Base-by-base conservation (phyloP, 2,113 vertebrate genomes). In the Amphiprion percula region DNA sequence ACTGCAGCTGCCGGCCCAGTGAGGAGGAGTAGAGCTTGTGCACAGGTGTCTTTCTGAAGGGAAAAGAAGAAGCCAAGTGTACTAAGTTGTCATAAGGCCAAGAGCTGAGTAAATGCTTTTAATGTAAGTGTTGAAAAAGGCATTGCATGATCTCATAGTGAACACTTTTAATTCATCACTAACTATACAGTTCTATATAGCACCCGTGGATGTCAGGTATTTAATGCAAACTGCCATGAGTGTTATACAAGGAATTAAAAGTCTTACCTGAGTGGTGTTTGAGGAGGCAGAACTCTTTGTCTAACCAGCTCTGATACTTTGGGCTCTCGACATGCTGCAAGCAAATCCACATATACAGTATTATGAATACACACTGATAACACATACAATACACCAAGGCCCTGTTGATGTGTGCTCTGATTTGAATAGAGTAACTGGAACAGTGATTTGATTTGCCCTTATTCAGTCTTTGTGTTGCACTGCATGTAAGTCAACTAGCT, bases 221-320 rank as follows among this genome's bases (percentile, higher is more conserved):
- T 66, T 19, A 15, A 49, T 52, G 49, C 17, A 5, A 52, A 52
- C 16, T 9, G 16, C 19, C 9, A 9, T 10, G 9, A 7, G 5
- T 21, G 1, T 39, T 21, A 39, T 70, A 14, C 30, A 44, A 37
- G 15, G 17, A 23, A 39, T 21, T 37, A 2, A 24, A 52, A 37
- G 62, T 74, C 58, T 15, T 82, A 99, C 98, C 98, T 97, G 88
- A 93, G 97, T 49, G 96, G 96, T 80, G 95, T 89, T 80, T 96
- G 97, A 77, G 94, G 95, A 8, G 97, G 94, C 56, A 98, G 94
- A 71, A 97, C 94, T 91, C 90, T 97, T 92, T 97, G 96, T 91
- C 93, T 96, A 77, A 99, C 98, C 94, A 99, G 90, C 71, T 98
- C 97, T 81, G 98, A 97, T 61, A 97, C 96, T 94, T 98, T 99